Base-by-base conservation (phyloP, 2,113 vertebrate species). In the Chaenocephalus aceratus region DNA sequence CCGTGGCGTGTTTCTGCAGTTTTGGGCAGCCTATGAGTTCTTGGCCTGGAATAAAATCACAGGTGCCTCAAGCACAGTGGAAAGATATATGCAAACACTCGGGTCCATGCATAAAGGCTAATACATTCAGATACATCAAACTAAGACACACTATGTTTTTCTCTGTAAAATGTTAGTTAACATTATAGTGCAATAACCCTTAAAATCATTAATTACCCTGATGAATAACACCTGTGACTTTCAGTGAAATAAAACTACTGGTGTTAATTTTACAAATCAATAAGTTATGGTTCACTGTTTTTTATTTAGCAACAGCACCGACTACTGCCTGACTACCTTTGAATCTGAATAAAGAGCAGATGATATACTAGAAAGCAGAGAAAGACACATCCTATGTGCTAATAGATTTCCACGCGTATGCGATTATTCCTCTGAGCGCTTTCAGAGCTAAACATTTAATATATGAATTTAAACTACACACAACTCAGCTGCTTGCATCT, bases 401-500 rank as follows among this genome's bases (percentile, higher is more conserved):
- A 46, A 45, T 23, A n/a, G n/a, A 64, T 73, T 56, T 74, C 41
- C 26, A 56, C 34, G 48, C n/a, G 16, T 26, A 48, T 71, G 51
- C 6, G 49, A 77, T 67, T 79, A 79, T 79, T 83, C 68, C 30
- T 11, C 58, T 65, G 49, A 63, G 60, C 21, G 69, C 63, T 69
- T 63, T 61, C 16, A 52, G 2, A 53, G 44, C 48, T 85, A 67
- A 83, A 69, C 52, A 58, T 73, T 18, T 75, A 18, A 62, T 73
- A n/a, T 45, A 57, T 71, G n/a, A 48, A 78, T 80, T 81, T 72
- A 49, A 76, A 75, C 34, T 21, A 54, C 64, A 60, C 44, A 77
- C 76, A 41, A 59, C 52, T 61, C 67, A 72, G 64, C 78, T 84
- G 52, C 52, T 66, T 59, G 60, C 68, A 53, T 73, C 75, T 79